Conservation (phyloP, 1,140 invertebrate genomes). For the Pseudomyrmex flavicornis region DNA sequence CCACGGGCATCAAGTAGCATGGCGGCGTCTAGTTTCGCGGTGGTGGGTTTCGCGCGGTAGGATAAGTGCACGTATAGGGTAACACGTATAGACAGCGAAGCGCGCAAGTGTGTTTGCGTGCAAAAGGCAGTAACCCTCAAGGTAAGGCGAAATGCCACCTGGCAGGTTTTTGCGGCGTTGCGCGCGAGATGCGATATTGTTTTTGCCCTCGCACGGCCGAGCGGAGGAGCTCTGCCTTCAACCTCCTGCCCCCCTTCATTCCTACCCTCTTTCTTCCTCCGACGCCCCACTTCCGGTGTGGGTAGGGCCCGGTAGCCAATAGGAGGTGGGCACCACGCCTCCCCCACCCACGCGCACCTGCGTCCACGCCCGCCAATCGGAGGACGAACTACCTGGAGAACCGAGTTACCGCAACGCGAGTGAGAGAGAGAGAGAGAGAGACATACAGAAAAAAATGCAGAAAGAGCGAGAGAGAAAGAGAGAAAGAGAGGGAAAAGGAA, state of each 20-base stretch:
- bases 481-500: conserved; percentile 15
- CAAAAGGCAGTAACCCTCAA: conserved; percentile 78
- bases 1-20: conserved; percentile 1
- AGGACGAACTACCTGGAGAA: conserved; percentile 73
- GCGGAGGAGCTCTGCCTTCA: conserved; percentile 58
- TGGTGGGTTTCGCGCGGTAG: conserved; percentile 5
- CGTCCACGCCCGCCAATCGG: conserved; percentile 79
- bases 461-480: neutral
- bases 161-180: conserved; percentile 82
- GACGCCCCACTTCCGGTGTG: conserved; percentile 77
- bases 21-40: conserved; percentile 31
- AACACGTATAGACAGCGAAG: too few relatives aligned
- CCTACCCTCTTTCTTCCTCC: conserved; percentile 18
- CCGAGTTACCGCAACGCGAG: conserved; percentile 27
- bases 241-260: conserved; percentile 42
- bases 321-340: conserved; percentile 76
- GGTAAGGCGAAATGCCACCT: conserved; percentile 84
- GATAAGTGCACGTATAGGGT: neutral
- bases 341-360: conserved; percentile 83
- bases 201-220: conserved; percentile 76
- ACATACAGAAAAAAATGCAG: neutral
- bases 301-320: conserved; percentile 75
- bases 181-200: conserved; percentile 82
- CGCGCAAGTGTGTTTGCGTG: conserved; percentile 58
- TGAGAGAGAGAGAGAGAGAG: neutral